Conservation (phyloP, 1,140 invertebrate species). For the Muscidifurax raptorellus region DNA sequence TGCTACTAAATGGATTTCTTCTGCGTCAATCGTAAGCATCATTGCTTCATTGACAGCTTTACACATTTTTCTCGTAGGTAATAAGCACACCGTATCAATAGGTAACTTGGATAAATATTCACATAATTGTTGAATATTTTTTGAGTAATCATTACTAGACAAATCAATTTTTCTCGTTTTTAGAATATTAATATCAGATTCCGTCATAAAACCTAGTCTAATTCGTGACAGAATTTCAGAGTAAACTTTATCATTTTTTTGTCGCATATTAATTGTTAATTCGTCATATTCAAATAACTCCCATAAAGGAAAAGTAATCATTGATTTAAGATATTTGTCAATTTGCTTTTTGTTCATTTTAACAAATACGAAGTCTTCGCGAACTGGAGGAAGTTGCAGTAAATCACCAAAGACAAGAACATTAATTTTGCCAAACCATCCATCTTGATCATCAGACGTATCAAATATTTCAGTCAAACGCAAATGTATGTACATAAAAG, state of each 20-base stretch:
- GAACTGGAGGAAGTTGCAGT: no score
- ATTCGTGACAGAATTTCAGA: constrained; percentile 41
- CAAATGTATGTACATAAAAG: no score
- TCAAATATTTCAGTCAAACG: no score
- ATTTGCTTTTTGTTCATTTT: no score
- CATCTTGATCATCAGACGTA: no score
- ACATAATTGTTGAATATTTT: constrained; percentile 55
- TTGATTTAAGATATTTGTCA: no score
- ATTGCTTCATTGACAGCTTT: background rate
- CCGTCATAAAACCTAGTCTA: no score
- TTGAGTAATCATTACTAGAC: constrained; percentile 12
- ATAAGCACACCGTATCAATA: constrained; percentile 55
- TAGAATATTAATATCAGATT: constrained; percentile 55
- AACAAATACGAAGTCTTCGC: no score
- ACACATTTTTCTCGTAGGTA: constrained; percentile 21
- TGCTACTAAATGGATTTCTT: background rate
- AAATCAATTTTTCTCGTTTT: constrained; percentile 52
- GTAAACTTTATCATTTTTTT: constrained; percentile 53
- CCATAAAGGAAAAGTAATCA: constrained; percentile 59
- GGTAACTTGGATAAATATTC: constrained; percentile 47
- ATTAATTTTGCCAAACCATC: no score
- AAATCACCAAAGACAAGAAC: no score
- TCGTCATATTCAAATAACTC: constrained; percentile 58
- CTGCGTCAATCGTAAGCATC: no score
- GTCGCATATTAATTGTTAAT: constrained; percentile 59